Base-by-base conservation (phyloP, 1,140 invertebrate species). In the Heliothis virescens region DNA sequence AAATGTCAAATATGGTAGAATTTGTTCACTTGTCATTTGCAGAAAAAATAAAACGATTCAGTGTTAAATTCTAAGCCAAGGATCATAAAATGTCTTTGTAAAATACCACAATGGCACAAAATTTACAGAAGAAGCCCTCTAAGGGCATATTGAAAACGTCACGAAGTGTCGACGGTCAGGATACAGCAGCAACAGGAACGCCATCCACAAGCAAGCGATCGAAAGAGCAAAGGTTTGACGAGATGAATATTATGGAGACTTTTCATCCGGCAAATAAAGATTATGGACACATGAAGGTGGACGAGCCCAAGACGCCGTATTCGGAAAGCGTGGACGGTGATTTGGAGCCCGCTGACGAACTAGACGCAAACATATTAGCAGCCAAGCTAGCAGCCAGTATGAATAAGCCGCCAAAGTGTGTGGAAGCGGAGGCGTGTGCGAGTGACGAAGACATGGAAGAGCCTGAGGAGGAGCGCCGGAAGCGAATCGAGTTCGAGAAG, bases 201-300 rank as follows among this genome's bases (percentile, higher is more conserved):
- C 95, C 94, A 57, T 94, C 90, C 26, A 92, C 91, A 7, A 91
- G 90, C 88, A 97, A 96, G 93, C 96, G 96, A 88, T 95, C 94
- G 80, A 98, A 97, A 95, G 97, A 97, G 92, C 98, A 98, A 93
- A 98, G 99, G 96, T 99, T 99, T 96, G 99, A 99, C 95, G 99
- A 99, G 96, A 99, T 99, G 97, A 99, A 99, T 95, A 99, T 99
- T 82, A 96, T 99, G 86, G 98, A 99, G 78, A 99, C 99, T 4
- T 96, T 99, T 88, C 99, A 99, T 96, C 99, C 99, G 55, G 95
- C 98, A 41, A 99, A 99, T 91, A 99, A 99, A 95, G 99, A 99
- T 95, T 99, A 99, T 95, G 99, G 99, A 11, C 98, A 99, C 90
- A 99, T 99, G 98, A 99, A 99, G 96, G 99, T 99, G 76, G 98